These are phyloP conservation scores for Rousettus leschenaultii DNA, from an alignment of 2,113 vertebrate genomes.

Conservation along the genomic window DNA sequence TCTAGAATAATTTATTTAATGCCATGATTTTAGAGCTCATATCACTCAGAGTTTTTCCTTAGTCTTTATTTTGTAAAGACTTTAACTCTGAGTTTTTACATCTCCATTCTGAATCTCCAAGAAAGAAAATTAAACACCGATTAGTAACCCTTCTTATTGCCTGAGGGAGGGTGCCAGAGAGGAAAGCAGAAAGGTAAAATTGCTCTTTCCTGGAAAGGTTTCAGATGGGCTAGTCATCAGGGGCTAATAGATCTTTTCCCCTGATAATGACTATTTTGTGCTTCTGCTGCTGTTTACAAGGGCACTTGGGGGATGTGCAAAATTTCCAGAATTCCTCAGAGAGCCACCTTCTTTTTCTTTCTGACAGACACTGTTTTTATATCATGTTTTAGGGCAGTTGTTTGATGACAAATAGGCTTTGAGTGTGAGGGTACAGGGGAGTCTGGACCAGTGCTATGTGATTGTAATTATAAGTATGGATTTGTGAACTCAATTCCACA, in stretches of 20 bases:
- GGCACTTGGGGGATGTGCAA: not conserved
- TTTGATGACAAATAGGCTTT: conserved; percentile 47
- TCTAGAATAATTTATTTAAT: not conserved
- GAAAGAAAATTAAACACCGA: conserved; percentile 61
- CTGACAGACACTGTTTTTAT: not conserved
- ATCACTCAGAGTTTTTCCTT: not conserved
- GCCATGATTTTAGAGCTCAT: not conserved
- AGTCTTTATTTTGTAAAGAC: conserved; percentile 6
- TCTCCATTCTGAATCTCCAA: not conserved
- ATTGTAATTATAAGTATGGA: not conserved
- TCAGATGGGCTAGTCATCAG: not conserved
- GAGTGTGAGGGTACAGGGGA: not conserved
- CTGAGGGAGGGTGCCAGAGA: not conserved
- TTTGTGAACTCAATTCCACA: not conserved
- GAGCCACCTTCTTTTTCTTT: not conserved
- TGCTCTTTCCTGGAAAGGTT: conserved; percentile 29
- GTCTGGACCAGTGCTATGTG: not conserved
- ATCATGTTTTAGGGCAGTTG: not conserved
- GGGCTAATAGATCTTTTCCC: conserved; percentile 36
- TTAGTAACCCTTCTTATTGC: conserved; percentile 38
- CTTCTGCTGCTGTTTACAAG: conserved; percentile 33
- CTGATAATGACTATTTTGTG: not conserved
- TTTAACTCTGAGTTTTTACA: not conserved
- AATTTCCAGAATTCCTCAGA: conserved; percentile 37
- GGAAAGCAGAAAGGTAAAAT: conserved; percentile 31